phyloP scores from a whole-genome alignment of 2,888 invertebrate genomes.

The Volucella inanis region DNA sequence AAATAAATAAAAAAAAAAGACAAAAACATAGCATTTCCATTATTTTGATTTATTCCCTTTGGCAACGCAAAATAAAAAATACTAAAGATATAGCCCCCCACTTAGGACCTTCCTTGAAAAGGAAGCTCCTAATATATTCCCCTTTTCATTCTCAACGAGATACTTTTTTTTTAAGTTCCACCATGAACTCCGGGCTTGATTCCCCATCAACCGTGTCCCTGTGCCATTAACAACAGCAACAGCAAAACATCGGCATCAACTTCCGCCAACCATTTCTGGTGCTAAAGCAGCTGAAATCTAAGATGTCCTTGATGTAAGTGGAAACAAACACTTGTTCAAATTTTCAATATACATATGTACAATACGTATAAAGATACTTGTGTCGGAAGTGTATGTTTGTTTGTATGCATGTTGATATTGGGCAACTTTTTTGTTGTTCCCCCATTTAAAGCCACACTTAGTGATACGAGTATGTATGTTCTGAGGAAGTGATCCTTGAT shows the following conservation, averaged over 20 bases:
- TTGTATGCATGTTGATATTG: background rate
- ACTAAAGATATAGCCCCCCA: background rate
- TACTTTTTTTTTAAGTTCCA: conserved; percentile 25
- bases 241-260: background rate
- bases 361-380: background rate
- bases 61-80: conserved; percentile 35
- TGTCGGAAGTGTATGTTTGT: no score
- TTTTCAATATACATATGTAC: conserved; percentile 1
- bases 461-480: background rate
- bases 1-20: background rate
- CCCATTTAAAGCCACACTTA: background rate
- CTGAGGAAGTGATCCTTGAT: conserved; percentile 20
- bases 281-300: conserved; percentile 21
- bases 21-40: conserved; percentile 30
- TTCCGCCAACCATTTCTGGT: conserved; percentile 29
- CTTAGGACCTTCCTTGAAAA: conserved; percentile 18
- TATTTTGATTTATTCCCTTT: conserved; percentile 61
- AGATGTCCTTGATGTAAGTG: conserved; percentile 38
- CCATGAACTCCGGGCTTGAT: background rate
- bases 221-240: background rate
- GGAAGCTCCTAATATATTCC: conserved; percentile 43
- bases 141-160: conserved; percentile 42
- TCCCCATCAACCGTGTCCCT: background rate
- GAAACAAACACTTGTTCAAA: conserved; percentile 46
- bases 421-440: conserved; percentile 12